A percentile compares a stretch with the other conserved stretches of the same genome.
Conservation (phyloP, 2,888 invertebrate species). For the Machimus rusticus region DNA sequence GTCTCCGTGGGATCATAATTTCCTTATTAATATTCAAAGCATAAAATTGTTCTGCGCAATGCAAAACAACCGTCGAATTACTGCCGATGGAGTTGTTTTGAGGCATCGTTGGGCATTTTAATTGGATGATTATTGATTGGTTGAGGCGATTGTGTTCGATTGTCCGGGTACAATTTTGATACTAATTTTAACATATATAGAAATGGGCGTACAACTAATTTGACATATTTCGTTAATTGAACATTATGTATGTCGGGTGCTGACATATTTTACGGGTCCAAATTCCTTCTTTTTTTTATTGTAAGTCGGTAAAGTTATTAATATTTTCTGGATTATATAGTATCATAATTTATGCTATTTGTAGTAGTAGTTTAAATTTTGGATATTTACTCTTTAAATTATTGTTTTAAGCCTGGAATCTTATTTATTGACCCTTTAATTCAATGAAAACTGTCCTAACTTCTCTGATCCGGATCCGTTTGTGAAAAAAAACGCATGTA, state of each 20-base stretch:
- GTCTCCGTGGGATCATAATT: not conserved
- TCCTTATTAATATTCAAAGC: not conserved
- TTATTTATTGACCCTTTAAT: too few relatives aligned
- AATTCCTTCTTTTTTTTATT: not conserved
- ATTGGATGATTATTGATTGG: not conserved
- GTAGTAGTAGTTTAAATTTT: too few relatives aligned
- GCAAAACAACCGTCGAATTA: conserved; percentile 3
- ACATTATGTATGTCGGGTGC: not conserved
- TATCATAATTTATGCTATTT: too few relatives aligned
- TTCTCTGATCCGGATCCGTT: too few relatives aligned
- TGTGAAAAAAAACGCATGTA: too few relatives aligned
- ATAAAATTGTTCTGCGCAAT: not conserved
- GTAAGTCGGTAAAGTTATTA: not conserved
- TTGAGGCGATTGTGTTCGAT: not conserved
- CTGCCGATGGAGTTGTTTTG: not conserved
- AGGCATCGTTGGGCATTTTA: not conserved
- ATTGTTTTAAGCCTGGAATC: too few relatives aligned
- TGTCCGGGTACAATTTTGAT: not conserved
- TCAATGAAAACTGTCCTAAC: too few relatives aligned
- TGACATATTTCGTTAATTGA: not conserved
- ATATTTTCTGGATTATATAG: not conserved
- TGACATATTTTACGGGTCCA: not conserved
- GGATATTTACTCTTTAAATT: too few relatives aligned
- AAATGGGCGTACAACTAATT: not conserved
- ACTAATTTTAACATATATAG: not conserved